Evolutionary conservation across 2,797 vertebrate genomes (phyloP).

Genomic region (Clarias platycephalus): DNA sequence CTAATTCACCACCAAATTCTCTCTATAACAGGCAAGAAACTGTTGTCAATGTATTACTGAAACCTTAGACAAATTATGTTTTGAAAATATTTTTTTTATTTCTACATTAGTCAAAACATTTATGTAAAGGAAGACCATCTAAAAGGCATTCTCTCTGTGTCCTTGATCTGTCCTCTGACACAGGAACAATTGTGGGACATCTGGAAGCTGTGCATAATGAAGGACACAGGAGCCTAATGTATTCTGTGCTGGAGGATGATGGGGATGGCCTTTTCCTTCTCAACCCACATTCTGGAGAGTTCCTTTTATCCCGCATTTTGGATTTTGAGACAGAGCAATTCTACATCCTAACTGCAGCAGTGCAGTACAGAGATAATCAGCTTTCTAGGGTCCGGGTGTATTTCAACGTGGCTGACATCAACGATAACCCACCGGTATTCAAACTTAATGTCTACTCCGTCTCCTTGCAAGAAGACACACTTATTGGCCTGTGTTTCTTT

Average conservation of each 20-base stretch:
- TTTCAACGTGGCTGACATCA: slow-evolving; percentile 76
- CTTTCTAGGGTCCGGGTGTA: slow-evolving; percentile 73
- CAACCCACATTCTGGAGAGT: slow-evolving; percentile 72
- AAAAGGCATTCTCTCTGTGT: background rate
- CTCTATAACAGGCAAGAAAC: background rate
- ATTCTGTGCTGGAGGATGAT: slow-evolving; percentile 74
- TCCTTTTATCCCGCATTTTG: slow-evolving; percentile 73
- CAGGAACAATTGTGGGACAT: slow-evolving; percentile 75
- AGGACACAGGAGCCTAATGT: slow-evolving; percentile 64
- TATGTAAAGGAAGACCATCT: background rate
- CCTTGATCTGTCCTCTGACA: slow-evolving; percentile 42
- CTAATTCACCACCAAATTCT: background rate
- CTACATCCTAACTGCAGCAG: slow-evolving; percentile 71
- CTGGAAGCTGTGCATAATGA: slow-evolving; percentile 56
- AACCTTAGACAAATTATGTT: background rate
- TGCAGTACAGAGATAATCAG: slow-evolving; percentile 57
- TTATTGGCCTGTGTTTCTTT: slow-evolving; percentile 68
- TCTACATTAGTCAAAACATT: background rate
- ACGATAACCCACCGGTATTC: slow-evolving; percentile 76
- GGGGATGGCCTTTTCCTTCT: slow-evolving; percentile 76
- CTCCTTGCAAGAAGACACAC: slow-evolving; percentile 65
- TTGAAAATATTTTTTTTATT: background rate
- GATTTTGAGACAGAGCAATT: slow-evolving; percentile 74
- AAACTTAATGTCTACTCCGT: slow-evolving; percentile 60
- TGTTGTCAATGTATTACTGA: background rate